A percentile compares a stretch with the other conserved stretches of the same genome.
These are phyloP conservation scores for Arnoldichthys spilopterus DNA, from an alignment of 2,797 vertebrate genomes.

Conservation along the genomic window DNA sequence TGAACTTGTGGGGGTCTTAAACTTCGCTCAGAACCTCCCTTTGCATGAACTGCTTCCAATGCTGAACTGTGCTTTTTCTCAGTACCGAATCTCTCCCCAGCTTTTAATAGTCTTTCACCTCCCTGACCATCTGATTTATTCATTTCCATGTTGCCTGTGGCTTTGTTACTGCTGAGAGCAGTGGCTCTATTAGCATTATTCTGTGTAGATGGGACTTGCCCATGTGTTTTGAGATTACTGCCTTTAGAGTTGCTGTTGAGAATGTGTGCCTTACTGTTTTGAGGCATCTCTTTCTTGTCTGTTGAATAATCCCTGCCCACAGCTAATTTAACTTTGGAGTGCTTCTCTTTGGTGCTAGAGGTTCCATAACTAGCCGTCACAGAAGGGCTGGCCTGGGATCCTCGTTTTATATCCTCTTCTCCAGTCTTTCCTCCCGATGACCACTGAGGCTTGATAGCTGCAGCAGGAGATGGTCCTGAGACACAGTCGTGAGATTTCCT, in stretches of 20 bases:
- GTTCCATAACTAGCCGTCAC: slow-evolving; percentile 53
- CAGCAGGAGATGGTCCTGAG: slow-evolving; percentile 64
- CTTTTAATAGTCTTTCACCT: slow-evolving; percentile 78
- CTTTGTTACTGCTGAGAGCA: slow-evolving; percentile 71
- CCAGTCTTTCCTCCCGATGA: slow-evolving; percentile 63
- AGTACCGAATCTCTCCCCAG: slow-evolving; percentile 71
- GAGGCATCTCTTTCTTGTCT: slow-evolving; percentile 75
- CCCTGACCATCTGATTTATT: slow-evolving; percentile 73
- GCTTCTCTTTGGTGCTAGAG: slow-evolving; percentile 80
- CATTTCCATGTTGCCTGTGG: slow-evolving; percentile 69
- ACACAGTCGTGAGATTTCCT: slow-evolving; percentile 76
- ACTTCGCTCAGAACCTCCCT: slow-evolving; percentile 69
- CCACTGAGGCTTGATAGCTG: slow-evolving; percentile 73
- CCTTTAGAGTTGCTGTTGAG: slow-evolving; percentile 70
- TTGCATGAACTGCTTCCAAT: slow-evolving; percentile 73
- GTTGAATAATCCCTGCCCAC: slow-evolving; percentile 76
- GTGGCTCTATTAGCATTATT: slow-evolving; percentile 73
- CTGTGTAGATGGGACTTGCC: slow-evolving; percentile 57
- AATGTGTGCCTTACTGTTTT: slow-evolving; percentile 70
- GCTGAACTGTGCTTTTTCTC: slow-evolving; percentile 73
- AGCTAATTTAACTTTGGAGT: slow-evolving; percentile 75
- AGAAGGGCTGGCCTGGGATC: slow-evolving; percentile 66
- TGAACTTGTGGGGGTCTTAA: slow-evolving; percentile 68
- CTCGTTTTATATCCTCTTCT: slow-evolving; percentile 75
- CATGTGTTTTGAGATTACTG: slow-evolving; percentile 64